phyloP scores from a whole-genome alignment of 2,888 invertebrate species.

The Ichneumoninae sp. region DNA sequence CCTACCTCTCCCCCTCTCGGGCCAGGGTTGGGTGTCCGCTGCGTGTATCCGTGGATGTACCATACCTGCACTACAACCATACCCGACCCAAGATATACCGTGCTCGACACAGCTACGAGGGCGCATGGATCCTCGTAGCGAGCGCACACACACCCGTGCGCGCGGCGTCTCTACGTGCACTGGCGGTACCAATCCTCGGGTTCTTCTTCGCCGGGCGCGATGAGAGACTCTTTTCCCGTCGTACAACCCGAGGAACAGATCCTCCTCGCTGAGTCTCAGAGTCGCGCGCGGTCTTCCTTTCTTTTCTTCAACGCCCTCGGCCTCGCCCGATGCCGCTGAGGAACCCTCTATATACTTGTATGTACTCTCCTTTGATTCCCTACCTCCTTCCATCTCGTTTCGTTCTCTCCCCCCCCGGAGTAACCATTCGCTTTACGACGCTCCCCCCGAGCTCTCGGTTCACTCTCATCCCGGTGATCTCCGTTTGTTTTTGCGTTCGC shows the following conservation, averaged over 20 bases:
- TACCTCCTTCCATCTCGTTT: constrained; percentile 58
- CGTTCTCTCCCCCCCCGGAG: constrained; percentile 62
- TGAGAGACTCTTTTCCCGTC: constrained; percentile 51
- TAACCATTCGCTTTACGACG: constrained; percentile 80
- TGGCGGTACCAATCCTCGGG: constrained; percentile 39
- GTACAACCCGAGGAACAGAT: constrained; percentile 55
- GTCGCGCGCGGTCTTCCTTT: constrained; percentile 49
- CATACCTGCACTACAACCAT: not conserved
- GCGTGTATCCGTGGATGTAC: constrained; percentile 15
- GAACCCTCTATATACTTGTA: constrained; percentile 36
- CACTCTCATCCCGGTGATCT: constrained; percentile 56
- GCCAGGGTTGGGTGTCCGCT: constrained; percentile 30
- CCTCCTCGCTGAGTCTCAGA: constrained; percentile 45
- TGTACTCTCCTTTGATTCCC: constrained; percentile 57
- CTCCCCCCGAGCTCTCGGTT: constrained; percentile 57
- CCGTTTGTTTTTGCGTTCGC: constrained; percentile 79
- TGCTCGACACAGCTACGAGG: constrained; percentile 5
- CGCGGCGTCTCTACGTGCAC: constrained; percentile 39
- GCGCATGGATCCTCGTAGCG: not conserved
- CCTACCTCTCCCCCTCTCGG: constrained; percentile 65
- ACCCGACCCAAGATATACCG: constrained; percentile 2
- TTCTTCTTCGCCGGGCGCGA: constrained; percentile 55
- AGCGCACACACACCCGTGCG: constrained; percentile 40
- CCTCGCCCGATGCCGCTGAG: constrained; percentile 57
- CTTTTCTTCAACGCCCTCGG: constrained; percentile 64